Base-by-base conservation (phyloP, 2,113 vertebrate genomes). In the Barnardius zonarius region DNA sequence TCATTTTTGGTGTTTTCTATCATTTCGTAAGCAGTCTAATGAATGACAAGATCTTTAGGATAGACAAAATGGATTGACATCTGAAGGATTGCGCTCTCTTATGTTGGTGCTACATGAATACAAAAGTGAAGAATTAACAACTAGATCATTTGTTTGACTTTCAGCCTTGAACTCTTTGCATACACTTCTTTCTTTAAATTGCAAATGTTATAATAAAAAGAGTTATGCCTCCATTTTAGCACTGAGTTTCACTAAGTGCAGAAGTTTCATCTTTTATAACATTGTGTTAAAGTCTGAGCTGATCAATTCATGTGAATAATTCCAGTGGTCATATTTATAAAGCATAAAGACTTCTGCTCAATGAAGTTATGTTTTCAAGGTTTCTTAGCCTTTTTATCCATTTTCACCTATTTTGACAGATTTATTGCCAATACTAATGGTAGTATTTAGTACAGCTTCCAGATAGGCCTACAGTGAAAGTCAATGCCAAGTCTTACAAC, bases 371-470 rank as follows among this genome's bases (percentile, higher is more conserved):
- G 39, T 62, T 93, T 95, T 92, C 11, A 5, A 93, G 35, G 64
- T 57, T 92, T 87, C 82, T 74, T 74, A 72, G 78, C n/a, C 48
- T 90, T 93, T 83, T 87, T 81, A 74, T 84, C 19, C 35, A 78
- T 93, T 96, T 92, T 68, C 80, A 86, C 55, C 41, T 84, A 61
- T 83, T 88, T 78, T 76, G 85, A 82, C 54, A 94, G 88, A 93
- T 93, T 90, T 95, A 94, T 94, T 82, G 57, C 43, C 9, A 55
- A 9, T 51, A 25, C 31, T 86, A 82, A 93, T 48, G 57, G 62
- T 5, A 90, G 66, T 39, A 85, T 89, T 73, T 75, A 78, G 25
- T 68, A 49, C 10, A 52, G 55, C 44, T 83, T 93, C 77, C 74
- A 93, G 74, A 85, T 61, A 92, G 89, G 59, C 33, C 33, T 46